Evolutionary conservation across 2,113 vertebrate species (phyloP).

Genomic region (Prunella himalayana): DNA sequence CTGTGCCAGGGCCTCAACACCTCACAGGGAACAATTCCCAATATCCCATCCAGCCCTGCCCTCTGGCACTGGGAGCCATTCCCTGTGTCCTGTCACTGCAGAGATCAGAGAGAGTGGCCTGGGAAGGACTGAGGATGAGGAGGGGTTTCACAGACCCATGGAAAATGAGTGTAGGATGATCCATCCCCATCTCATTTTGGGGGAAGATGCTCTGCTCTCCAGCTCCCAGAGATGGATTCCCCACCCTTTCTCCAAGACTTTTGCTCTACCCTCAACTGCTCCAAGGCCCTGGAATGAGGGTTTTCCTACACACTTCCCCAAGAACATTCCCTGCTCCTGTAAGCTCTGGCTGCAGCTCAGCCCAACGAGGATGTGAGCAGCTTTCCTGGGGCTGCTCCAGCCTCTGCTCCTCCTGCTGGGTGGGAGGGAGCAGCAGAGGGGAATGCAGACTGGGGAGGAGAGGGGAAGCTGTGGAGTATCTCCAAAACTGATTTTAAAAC

Average conservation of each 20-base stretch:
- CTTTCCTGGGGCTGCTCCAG: background rate
- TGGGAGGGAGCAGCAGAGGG: background rate
- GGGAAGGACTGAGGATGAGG: background rate
- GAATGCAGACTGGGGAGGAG: background rate
- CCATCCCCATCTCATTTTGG: background rate
- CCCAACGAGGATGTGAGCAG: background rate
- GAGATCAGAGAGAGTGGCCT: background rate
- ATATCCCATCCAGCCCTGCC: rapidly evolving
- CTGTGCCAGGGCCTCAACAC: background rate
- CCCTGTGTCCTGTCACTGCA: background rate
- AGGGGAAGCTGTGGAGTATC: background rate
- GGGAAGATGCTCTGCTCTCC: background rate
- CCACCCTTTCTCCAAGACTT: background rate
- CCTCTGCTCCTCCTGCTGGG: background rate
- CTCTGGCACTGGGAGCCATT: background rate
- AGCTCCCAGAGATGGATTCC: background rate
- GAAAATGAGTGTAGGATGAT: background rate
- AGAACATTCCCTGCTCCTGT: background rate
- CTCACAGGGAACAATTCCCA: background rate
- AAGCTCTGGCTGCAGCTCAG: background rate
- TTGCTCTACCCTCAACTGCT: background rate
- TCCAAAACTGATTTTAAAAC: background rate
- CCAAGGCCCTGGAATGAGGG: background rate
- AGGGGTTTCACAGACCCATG: background rate
- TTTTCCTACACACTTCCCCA: background rate